Percentiles rank a stretch among this genome's conserved stretches.
These are phyloP conservation scores for Aptenodytes patagonicus DNA, from an alignment of 2,113 vertebrate species.

Conservation along the genomic window DNA sequence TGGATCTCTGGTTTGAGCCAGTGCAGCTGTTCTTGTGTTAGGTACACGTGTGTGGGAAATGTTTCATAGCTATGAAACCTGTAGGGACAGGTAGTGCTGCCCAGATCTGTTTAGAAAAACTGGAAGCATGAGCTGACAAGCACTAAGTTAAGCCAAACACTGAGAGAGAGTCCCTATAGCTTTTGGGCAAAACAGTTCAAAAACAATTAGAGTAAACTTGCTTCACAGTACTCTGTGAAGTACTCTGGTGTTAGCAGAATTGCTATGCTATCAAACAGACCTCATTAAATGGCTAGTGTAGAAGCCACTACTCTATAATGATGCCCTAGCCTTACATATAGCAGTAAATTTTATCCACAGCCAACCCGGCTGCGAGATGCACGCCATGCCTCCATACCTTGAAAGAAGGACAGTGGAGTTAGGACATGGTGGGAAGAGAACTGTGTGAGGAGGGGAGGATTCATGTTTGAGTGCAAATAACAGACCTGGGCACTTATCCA, in stretches of 20 bases:
- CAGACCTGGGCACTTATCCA: neutral
- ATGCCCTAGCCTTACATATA: neutral
- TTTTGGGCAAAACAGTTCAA: neutral
- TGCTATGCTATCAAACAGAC: neutral
- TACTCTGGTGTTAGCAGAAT: neutral
- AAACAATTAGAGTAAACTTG: neutral
- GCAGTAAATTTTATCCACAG: neutral
- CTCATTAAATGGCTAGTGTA: neutral
- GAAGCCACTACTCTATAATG: neutral
- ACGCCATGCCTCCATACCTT: neutral
- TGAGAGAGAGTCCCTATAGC: neutral
- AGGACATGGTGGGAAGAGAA: neutral
- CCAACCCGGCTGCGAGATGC: neutral
- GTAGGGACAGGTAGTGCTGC: neutral
- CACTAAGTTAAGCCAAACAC: neutral
- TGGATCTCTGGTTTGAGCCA: neutral
- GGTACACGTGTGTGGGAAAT: neutral
- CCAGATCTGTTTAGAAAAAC: neutral
- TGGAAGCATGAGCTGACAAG: neutral
- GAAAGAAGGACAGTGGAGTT: neutral
- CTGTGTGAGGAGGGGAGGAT: neutral
- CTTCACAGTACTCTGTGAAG: neutral
- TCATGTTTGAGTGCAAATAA: neutral
- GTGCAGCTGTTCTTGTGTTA: neutral
- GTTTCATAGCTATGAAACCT: neutral